Evolutionary conservation across 1,140 invertebrate genomes (phyloP).

Genomic region (Cydia amplana): DNA sequence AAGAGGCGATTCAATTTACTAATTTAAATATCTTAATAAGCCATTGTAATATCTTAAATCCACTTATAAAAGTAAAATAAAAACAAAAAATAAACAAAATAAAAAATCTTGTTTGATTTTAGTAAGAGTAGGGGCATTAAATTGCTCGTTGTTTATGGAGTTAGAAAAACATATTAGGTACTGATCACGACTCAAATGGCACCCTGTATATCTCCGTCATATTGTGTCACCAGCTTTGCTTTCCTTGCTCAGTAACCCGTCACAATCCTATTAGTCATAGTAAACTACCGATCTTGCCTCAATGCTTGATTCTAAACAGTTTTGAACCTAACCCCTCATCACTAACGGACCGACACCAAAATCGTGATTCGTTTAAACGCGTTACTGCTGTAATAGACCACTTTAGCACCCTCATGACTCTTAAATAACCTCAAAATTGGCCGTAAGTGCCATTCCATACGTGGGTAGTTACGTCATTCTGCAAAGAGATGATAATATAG

Average conservation of each 20-base stretch:
- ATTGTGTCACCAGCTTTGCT: neutral
- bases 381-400: conserved; percentile 44
- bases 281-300: neutral
- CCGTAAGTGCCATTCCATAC: neutral
- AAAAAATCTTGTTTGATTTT: no score
- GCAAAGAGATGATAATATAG: conserved; percentile 20
- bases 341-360: conserved; percentile 16
- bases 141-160: no score
- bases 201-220: no score
- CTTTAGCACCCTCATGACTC: conserved; percentile 42
- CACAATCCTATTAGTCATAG: neutral
- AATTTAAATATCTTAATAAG: no score
- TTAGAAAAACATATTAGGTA: no score
- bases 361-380: conserved; percentile 40
- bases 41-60: no score
- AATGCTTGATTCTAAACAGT: neutral
- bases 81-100: no score
- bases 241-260: conserved; percentile 1
- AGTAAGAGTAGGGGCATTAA: no score
- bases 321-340: conserved; percentile 4
- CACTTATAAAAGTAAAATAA: no score
- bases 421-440: conserved; percentile 7
- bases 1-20: no score
- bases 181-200: no score
- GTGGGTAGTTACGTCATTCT: neutral